Base-by-base conservation (phyloP, 1,140 invertebrate genomes). In the Chironomus striatipennis region DNA sequence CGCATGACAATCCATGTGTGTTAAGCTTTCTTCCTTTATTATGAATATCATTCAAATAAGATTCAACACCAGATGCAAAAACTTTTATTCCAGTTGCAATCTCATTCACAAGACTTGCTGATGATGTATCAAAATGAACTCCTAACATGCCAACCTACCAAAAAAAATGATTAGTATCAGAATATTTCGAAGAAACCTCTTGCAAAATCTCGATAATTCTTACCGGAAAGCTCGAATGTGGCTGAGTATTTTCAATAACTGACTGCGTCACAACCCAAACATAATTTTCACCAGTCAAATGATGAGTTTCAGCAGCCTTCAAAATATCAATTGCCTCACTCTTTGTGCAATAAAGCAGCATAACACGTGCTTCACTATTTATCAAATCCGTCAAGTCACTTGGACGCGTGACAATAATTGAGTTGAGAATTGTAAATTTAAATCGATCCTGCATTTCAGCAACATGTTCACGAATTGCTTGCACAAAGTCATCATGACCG, bases 181-280 rank as follows among this genome's bases (percentile, higher is more conserved):
- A n/a, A n/a, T n/a, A n/a, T n/a, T n/a, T n/a, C n/a, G n/a, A n/a
- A n/a, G n/a, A n/a, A n/a, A n/a, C n/a, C n/a, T n/a, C n/a, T n/a
- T n/a, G n/a, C n/a, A n/a, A n/a, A n/a, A n/a, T n/a, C n/a, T n/a
- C n/a, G n/a, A n/a, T n/a, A n/a, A n/a, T n/a, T n/a, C 47, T 57
- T 57, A 57, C 47, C 0, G 95, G 95, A 81, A 97, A 97, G 78
- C 93, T 90, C 76, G 88, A 87, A 0, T 91, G 88, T n/a, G 90
- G 89, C 77, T 91, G 87, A 74, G 82, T 79, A 78, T 90, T 91
- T 79, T 88, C 94, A 57, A 98, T 93, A 67, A 96, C 94, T 78
- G 93, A 94, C 82, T 97, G 94, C n/a, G 94, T 96, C 0, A 96
- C 94, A 73, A 98, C 93, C 96, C 96, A 98, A 7, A 98, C 94